A percentile compares a stretch with the other conserved stretches of the same genome.
Evolutionary conservation across 2,888 invertebrate species (phyloP).

Genomic region (Dolichopus griseipennis): DNA sequence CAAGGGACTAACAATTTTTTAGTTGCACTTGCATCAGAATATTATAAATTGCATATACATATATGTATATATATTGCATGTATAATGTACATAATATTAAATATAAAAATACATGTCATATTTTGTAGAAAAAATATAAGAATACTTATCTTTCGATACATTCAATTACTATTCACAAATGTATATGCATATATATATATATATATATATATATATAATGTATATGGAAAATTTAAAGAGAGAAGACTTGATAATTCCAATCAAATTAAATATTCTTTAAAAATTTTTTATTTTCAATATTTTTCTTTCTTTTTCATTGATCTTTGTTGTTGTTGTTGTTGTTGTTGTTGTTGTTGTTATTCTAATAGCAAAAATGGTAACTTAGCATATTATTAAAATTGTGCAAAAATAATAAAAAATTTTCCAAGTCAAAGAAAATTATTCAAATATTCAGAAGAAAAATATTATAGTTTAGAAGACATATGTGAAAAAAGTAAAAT

Average conservation of each 20-base stretch:
- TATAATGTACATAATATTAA: no score
- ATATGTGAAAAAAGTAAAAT: no score
- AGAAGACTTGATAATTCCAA: not conserved
- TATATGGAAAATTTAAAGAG: not conserved
- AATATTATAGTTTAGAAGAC: no score
- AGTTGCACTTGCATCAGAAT: no score
- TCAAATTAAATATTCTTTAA: not conserved
- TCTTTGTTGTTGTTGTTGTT: not conserved
- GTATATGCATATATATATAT: not conserved
- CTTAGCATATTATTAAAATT: not conserved
- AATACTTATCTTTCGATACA: not conserved
- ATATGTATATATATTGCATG: no score
- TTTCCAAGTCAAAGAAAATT: conserved; percentile 1
- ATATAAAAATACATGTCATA: no score
- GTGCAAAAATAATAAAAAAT: not conserved
- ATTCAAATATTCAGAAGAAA: not conserved
- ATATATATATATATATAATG: not conserved
- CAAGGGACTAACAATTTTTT: no score
- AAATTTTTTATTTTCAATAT: not conserved
- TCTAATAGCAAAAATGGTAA: no score
- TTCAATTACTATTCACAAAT: not conserved
- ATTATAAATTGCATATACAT: no score
- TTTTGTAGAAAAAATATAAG: no score
- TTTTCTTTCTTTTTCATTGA: not conserved
- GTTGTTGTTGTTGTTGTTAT: no score